These are phyloP conservation scores for Tyto alba DNA, from an alignment of 2,113 vertebrate genomes.

Conservation along the genomic window DNA sequence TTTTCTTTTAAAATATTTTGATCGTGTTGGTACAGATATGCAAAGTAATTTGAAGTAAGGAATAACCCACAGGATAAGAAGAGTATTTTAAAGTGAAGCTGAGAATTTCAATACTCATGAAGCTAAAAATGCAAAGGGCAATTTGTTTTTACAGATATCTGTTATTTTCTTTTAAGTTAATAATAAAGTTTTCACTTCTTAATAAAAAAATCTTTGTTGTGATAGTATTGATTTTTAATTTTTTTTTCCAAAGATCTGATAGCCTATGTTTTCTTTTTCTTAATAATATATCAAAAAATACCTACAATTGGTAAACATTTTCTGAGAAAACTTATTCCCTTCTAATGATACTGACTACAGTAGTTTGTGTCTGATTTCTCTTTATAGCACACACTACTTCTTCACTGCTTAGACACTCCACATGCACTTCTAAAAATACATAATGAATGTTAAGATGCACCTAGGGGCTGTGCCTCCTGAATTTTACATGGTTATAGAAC, in stretches of 20 bases:
- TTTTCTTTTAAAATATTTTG: not conserved
- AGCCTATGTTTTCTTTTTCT: not conserved
- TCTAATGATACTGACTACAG: not conserved
- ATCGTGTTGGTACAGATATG: not conserved
- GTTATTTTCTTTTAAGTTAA: not conserved
- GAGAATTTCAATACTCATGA: not conserved
- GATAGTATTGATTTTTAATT: not conserved
- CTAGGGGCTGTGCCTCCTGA: not conserved
- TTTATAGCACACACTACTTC: not conserved
- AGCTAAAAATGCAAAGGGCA: not conserved
- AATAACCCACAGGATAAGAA: not conserved
- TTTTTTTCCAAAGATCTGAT: not conserved
- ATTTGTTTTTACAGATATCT: not conserved
- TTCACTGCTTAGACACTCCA: not conserved
- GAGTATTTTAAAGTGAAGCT: not conserved
- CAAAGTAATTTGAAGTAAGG: not conserved
- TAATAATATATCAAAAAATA: not conserved
- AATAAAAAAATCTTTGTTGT: not conserved
- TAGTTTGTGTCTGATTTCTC: not conserved
- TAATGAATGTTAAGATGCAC: not conserved
- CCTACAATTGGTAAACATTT: not conserved
- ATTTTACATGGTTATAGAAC: not conserved
- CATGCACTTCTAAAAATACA: not conserved
- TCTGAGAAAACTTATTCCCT: not conserved
- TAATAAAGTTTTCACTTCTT: not conserved